Percentiles rank a stretch among this genome's conserved stretches.
Evolutionary conservation across 2,113 vertebrate species (phyloP).

Genomic region (Zosterops japonicus): DNA sequence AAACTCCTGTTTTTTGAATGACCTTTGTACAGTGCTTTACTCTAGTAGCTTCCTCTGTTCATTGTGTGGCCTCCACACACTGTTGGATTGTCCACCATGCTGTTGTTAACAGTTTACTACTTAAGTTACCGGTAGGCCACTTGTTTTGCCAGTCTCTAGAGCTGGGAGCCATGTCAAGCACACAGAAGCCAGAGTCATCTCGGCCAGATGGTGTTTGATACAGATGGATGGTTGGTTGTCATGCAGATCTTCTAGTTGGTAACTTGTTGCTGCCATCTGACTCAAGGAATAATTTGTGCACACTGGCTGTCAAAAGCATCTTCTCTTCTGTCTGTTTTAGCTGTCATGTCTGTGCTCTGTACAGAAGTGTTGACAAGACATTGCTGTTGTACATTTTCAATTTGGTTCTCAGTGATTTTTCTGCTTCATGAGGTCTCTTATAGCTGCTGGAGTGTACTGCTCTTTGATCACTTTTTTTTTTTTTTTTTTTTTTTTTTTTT

Average conservation of each 20-base stretch:
- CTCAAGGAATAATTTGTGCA: constrained; percentile 85
- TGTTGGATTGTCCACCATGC: constrained; percentile 65
- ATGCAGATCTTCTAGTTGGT: constrained; percentile 83
- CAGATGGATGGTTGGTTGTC: constrained; percentile 85
- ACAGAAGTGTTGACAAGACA: constrained; percentile 87
- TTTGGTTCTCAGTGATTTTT: constrained; percentile 82
- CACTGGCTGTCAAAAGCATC: constrained; percentile 86
- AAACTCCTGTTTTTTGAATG: background rate
- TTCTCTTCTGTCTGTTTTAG: constrained; percentile 86
- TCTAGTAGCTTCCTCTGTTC: constrained; percentile 13
- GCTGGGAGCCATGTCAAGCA: constrained; percentile 78
- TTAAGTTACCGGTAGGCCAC: constrained; percentile 74
- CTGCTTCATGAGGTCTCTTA: constrained; percentile 75
- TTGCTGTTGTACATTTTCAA: constrained; percentile 86
- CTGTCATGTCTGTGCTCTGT: constrained; percentile 86
- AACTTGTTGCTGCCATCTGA: constrained; percentile 87
- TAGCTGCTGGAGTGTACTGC: constrained; percentile 72
- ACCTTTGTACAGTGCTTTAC: background rate
- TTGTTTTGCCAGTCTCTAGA: constrained; percentile 80
- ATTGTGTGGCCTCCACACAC: constrained; percentile 26
- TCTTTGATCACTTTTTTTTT: constrained; percentile 63
- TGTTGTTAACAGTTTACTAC: constrained; percentile 74
- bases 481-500: constrained; percentile 52
- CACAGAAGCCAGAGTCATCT: constrained; percentile 81
- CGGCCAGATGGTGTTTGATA: constrained; percentile 82